These are phyloP conservation scores for Tokudaia tokunoshimensis DNA, from an alignment of 2,797 vertebrate species.

Conservation along the genomic window DNA sequence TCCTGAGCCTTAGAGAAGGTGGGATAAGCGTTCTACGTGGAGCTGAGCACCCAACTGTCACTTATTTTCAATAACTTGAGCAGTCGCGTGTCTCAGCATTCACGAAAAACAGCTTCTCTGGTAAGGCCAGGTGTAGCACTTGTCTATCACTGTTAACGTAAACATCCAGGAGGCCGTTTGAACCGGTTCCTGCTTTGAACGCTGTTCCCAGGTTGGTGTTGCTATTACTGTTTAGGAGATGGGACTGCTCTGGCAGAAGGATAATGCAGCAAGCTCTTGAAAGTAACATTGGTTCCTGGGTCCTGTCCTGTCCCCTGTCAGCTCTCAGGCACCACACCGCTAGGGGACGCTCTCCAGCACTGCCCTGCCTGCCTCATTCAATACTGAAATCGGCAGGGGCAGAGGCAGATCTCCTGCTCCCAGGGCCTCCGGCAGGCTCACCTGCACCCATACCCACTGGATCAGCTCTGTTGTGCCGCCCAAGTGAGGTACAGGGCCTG, in stretches of 20 bases:
- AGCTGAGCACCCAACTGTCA: background rate
- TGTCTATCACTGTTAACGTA: background rate
- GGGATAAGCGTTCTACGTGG: background rate
- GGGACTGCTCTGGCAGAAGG: background rate
- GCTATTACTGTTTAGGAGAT: background rate
- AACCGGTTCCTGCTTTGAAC: background rate
- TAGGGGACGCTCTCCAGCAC: background rate
- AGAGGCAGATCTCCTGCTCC: background rate
- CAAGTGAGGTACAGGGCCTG: background rate
- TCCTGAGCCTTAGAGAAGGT: background rate
- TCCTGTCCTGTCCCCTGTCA: background rate
- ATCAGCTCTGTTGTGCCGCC: background rate
- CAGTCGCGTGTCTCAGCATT: background rate
- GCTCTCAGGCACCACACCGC: background rate
- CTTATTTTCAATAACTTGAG: background rate
- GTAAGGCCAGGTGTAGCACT: too few relatives aligned
- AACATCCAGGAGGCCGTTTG: background rate
- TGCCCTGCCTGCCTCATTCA: background rate
- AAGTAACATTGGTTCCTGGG: background rate
- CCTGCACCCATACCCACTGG: background rate
- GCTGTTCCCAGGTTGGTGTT: too few relatives aligned
- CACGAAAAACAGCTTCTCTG: background rate
- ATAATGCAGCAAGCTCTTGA: too few relatives aligned
- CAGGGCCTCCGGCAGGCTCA: background rate
- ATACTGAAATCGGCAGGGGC: background rate